Evolutionary conservation across 2,888 invertebrate genomes (phyloP).

Genomic region (Neoitamus cyanurus): DNA sequence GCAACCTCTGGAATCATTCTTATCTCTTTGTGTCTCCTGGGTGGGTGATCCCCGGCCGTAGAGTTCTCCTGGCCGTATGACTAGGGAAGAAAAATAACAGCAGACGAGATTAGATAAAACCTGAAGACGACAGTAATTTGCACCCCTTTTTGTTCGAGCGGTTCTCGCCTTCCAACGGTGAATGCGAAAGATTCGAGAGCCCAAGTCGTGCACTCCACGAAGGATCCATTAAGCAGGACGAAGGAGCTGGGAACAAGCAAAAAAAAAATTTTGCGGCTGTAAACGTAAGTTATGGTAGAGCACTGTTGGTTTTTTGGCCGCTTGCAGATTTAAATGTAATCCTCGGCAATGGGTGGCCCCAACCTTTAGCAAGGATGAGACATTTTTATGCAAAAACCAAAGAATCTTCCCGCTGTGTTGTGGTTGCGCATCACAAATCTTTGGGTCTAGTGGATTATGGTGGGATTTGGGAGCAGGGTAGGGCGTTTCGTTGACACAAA

Average conservation of each 20-base stretch:
- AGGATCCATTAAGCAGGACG: conserved; percentile 21
- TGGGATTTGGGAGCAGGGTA: background rate
- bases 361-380: conserved; percentile 2
- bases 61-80: background rate
- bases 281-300: conserved; percentile 36
- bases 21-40: conserved; percentile 25
- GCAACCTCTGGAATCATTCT: conserved; percentile 42
- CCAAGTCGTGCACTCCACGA: background rate
- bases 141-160: conserved; percentile 44
- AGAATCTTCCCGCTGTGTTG: conserved; percentile 30
- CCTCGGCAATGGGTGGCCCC: background rate
- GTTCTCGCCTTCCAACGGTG: background rate
- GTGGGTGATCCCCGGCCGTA: background rate
- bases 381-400: conserved; percentile 42
- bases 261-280: conserved; percentile 24
- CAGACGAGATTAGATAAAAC: conserved; percentile 45
- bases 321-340: conserved; percentile 35
- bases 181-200: background rate
- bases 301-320: conserved; percentile 2
- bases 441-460: background rate
- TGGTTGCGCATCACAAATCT: conserved; percentile 35
- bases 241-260: background rate
- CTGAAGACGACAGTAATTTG: conserved; percentile 45
- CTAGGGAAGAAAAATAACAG: conserved; percentile 39
- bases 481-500: background rate